Base-by-base conservation (phyloP, 2,888 invertebrate species). In the Agriotes lineatus region DNA sequence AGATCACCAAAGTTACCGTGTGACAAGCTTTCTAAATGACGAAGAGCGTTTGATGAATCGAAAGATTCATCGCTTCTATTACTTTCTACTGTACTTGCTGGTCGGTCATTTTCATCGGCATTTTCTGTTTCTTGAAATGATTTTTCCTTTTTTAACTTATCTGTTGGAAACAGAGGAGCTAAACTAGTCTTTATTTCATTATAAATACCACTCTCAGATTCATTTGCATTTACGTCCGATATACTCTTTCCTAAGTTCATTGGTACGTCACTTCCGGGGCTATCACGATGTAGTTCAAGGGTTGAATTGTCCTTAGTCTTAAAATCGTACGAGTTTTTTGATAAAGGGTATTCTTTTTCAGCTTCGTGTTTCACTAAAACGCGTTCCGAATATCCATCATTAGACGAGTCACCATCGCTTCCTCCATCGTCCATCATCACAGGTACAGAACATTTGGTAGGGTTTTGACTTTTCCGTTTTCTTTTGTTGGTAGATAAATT, bases 391-490 rank as follows among this genome's bases (percentile, higher is more conserved):
- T 84, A 85, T 42, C 83, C 83, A 78, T 90, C 89, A 76, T 87
- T 88, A 5, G 89, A 89, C 6, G 89, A 89, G 74, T 89, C 89
- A 10, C 88, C 88, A 75, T 90, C 90, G 45, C 89, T 89, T 39
- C 76, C 79, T 62, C 87, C 86, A 61, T 88, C 87, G 45, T 88
- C 87, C 63, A 85, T 85, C 68, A 86, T 84, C 37, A 85, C 82
- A 20, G 88, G 85, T 52, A 89, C 84, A n/a, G 93, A 90, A 80
- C 94, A 91, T 71, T 93, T 89, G 0, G 93, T 94, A 0, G 96
- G 96, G 82, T 96, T 96, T 76, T 94, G 91, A 77, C 92, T 95
- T 85, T 96, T 96, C 22, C 96, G 88, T 83, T 96, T 96, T 62
- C 95, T 87, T 79, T 92, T 93, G 78, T 88, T 90, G n/a, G 91